These are phyloP conservation scores for Resseliella maxima DNA, from an alignment of 2,888 invertebrate species.

Conservation along the genomic window DNA sequence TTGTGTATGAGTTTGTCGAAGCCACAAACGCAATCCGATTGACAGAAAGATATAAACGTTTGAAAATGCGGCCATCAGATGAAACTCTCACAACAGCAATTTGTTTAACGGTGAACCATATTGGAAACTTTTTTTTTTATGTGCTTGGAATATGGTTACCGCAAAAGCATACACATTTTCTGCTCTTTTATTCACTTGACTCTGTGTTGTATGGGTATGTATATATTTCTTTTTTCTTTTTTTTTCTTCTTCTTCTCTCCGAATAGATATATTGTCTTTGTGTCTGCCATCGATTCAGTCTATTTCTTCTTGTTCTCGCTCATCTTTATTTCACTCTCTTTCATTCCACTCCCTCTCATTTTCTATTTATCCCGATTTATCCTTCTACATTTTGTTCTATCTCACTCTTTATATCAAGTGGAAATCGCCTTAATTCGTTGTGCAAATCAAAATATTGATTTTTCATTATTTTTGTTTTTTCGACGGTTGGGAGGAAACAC, in stretches of 20 bases:
- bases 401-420: too few relatives aligned
- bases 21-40: background rate
- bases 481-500: too few relatives aligned
- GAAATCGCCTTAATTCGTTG: constrained; percentile 12
- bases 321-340: background rate
- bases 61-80: constrained; percentile 4
- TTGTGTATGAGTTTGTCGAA: background rate
- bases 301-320: background rate
- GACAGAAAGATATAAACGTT: background rate
- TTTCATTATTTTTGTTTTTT: constrained; percentile 40
- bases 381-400: too few relatives aligned
- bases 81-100: constrained; percentile 28
- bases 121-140: constrained; percentile 38
- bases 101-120: constrained; percentile 48
- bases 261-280: too few relatives aligned
- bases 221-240: too few relatives aligned
- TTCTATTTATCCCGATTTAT: too few relatives aligned
- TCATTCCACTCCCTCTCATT: background rate
- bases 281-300: background rate
- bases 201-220: background rate
- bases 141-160: constrained; percentile 20
- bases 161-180: constrained; percentile 32
- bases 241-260: too few relatives aligned
- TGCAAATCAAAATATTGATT: constrained; percentile 35
- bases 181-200: background rate